A percentile compares a stretch with the other conserved stretches of the same genome.
Evolutionary conservation across 1,140 invertebrate species (phyloP).

Genomic region (Anagrus nilaparvatae): DNA sequence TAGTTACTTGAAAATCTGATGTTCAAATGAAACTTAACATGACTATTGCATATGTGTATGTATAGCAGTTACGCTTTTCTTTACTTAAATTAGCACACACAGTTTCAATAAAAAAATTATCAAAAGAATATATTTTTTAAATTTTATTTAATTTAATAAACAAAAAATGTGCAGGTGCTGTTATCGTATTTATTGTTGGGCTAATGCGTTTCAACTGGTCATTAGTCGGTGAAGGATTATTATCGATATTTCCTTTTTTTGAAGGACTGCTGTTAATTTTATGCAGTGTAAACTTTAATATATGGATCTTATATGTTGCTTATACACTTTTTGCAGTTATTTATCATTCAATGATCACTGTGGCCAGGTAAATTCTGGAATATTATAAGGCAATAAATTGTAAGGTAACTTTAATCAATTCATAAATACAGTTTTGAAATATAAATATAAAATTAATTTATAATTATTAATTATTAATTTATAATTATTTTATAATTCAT

Average conservation of each 20-base stretch:
- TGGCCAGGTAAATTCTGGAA: conserved; percentile 71
- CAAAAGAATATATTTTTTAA: conserved; percentile 1
- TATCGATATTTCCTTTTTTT: conserved; percentile 47
- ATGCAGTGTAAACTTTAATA: conserved; percentile 48
- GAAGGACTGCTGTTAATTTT: conserved; percentile 56
- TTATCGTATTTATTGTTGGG: conserved; percentile 40
- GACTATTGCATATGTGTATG: no score
- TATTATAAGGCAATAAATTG: conserved; percentile 8
- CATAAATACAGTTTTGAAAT: conserved; percentile 74
- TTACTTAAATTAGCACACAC: no score
- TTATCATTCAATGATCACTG: conserved; percentile 74
- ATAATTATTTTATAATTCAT: no score
- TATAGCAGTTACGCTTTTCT: no score
- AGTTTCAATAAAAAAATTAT: no score
- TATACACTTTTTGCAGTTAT: conserved; percentile 69
- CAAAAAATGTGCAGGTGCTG: conserved; percentile 38
- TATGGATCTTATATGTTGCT: conserved; percentile 61
- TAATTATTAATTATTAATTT: no score
- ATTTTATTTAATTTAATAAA: background rate
- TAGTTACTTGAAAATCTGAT: no score
- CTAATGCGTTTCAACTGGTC: conserved; percentile 48
- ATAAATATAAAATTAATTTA: conserved; percentile 55
- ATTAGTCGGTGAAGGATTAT: conserved; percentile 43
- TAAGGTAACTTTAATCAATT: no score
- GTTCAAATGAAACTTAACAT: no score